Conservation (phyloP, 2,888 invertebrate species). For the Auanema sp. region DNA sequence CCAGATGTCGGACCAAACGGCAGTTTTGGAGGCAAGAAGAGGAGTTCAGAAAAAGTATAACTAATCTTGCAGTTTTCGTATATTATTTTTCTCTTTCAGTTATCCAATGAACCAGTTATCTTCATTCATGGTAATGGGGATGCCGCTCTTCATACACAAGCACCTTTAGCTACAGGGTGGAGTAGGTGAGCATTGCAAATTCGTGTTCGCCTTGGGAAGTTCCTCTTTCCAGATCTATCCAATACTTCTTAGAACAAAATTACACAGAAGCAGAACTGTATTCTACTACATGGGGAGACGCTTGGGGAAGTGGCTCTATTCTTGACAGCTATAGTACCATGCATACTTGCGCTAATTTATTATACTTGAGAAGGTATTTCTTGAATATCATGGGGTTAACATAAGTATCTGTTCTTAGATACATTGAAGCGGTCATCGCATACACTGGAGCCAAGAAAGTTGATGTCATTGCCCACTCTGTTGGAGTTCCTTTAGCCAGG, state of each 20-base stretch:
- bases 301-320: conserved; percentile 53
- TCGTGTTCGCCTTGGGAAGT: neutral
- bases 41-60: conserved; percentile 43
- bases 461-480: conserved; percentile 62
- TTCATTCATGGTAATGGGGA: conserved; percentile 62
- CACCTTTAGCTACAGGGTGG: conserved; percentile 43
- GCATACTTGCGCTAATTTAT: conserved; percentile 59
- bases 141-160: conserved; percentile 60
- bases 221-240: conserved; percentile 34
- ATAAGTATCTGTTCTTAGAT: too few relatives aligned
- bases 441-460: conserved; percentile 60
- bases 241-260: conserved; percentile 63
- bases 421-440: conserved; percentile 56
- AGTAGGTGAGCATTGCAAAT: conserved; percentile 20
- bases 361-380: conserved; percentile 51
- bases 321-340: conserved; percentile 55
- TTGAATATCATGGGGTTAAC: too few relatives aligned
- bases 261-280: conserved; percentile 60
- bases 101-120: conserved; percentile 54
- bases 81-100: neutral
- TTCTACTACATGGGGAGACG: conserved; percentile 61
- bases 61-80: neutral
- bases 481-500: conserved; percentile 55
- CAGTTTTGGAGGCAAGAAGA: conserved; percentile 58
- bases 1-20: conserved; percentile 62